Conservation (phyloP, 2,113 vertebrate species). For the Oceanites oceanicus region DNA sequence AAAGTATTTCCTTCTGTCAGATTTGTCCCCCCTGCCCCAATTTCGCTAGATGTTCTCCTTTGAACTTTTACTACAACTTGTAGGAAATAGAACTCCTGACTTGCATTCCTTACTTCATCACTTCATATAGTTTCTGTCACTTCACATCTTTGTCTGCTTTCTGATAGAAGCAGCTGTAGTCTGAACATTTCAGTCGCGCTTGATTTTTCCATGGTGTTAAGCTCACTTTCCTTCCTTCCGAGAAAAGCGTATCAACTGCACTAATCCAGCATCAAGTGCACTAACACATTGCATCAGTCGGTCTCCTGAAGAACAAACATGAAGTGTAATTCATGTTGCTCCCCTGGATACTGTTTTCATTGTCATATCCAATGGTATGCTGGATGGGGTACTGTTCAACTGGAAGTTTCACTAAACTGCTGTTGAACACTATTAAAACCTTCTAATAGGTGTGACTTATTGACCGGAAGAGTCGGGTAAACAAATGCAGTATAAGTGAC, state of each 20-base stretch:
- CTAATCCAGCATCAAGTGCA: neutral
- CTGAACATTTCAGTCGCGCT: neutral
- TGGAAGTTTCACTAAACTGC: conserved; percentile 30
- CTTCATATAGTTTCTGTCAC: neutral
- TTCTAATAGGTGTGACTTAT: conserved; percentile 58
- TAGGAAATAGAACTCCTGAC: neutral
- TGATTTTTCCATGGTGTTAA: neutral
- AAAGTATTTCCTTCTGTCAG: neutral
- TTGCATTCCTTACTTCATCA: neutral
- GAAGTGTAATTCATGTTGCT: neutral
- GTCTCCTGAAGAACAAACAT: neutral
- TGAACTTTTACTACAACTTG: neutral
- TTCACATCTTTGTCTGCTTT: neutral
- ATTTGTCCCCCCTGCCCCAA: neutral
- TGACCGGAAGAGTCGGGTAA: conserved; percentile 38
- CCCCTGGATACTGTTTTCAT: neutral
- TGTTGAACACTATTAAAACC: neutral
- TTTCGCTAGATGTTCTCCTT: neutral
- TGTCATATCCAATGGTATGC: conserved; percentile 62
- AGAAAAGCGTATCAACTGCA: neutral
- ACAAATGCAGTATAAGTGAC: conserved; percentile 53
- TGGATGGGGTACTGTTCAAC: conserved; percentile 25
- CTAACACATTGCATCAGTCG: neutral
- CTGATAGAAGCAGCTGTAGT: neutral
- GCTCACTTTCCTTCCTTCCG: neutral